Conservation (phyloP, 2,797 vertebrate species). For the Xiphorhynchus erythropygius region DNA sequence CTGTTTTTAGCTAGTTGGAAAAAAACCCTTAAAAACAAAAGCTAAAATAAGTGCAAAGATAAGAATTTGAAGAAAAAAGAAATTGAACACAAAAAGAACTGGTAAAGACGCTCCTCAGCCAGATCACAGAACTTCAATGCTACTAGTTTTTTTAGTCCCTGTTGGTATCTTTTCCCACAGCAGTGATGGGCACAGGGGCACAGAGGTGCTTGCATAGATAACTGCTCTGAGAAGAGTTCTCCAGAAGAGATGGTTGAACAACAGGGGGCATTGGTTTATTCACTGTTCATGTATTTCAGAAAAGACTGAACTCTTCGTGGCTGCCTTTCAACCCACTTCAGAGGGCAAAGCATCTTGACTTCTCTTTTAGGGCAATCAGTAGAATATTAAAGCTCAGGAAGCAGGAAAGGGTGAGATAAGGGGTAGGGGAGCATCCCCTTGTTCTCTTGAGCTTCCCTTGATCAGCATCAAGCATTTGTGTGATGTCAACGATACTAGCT, state of each 20-base stretch:
- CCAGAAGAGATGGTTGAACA: not conserved
- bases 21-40: not conserved
- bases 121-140: not conserved
- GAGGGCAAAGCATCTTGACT: not conserved
- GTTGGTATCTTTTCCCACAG: not conserved
- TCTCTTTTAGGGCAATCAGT: not conserved
- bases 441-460: not conserved
- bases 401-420: not conserved
- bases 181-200: not conserved
- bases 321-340: not conserved
- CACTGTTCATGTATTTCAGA: not conserved
- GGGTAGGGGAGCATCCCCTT: not conserved
- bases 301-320: not conserved
- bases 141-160: not conserved
- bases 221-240: not conserved
- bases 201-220: not conserved
- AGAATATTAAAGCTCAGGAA: not conserved
- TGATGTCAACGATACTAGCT: not conserved
- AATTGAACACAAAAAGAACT: not conserved
- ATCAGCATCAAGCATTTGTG: not conserved
- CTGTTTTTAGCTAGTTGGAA: constrained; percentile 11
- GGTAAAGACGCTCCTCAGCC: not conserved
- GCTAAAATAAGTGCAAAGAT: constrained; percentile 4
- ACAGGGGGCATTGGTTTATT: not conserved
- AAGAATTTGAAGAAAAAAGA: not conserved